Conservation (phyloP, 2,113 vertebrate genomes). For the Crotalus horridus region DNA sequence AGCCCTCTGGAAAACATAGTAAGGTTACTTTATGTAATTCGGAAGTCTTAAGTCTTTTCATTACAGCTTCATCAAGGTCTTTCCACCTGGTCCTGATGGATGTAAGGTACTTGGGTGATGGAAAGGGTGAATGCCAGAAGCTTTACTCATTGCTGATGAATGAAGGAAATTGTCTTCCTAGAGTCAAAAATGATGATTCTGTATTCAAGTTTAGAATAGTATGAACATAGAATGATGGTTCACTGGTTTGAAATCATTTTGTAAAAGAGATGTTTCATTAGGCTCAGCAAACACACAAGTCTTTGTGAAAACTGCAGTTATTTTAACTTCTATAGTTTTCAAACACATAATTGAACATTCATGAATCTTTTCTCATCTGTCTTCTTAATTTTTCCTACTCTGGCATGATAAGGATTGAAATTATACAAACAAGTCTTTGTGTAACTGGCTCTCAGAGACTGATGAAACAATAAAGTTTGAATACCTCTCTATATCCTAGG, state of each 20-base stretch:
- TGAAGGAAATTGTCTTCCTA: slow-evolving; percentile 56
- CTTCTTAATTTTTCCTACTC: neutral
- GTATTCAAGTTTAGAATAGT: slow-evolving; percentile 39
- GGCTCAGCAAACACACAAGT: slow-evolving; percentile 55
- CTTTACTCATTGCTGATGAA: slow-evolving; percentile 59
- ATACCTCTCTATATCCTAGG: neutral
- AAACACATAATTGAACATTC: slow-evolving; percentile 42
- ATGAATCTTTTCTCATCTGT: neutral
- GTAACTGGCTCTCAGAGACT: neutral
- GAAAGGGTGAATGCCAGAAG: slow-evolving; percentile 64
- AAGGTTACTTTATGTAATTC: slow-evolving; percentile 36
- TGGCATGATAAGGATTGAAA: neutral
- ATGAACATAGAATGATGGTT: slow-evolving; percentile 46
- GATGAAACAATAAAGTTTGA: neutral
- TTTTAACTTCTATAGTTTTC: slow-evolving; percentile 54
- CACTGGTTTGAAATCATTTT: slow-evolving; percentile 39
- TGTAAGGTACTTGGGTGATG: slow-evolving; percentile 58
- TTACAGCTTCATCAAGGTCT: slow-evolving; percentile 53
- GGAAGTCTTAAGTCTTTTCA: slow-evolving; percentile 60
- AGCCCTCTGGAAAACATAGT: neutral
- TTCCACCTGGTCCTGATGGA: slow-evolving; percentile 59
- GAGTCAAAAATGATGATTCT: slow-evolving; percentile 48
- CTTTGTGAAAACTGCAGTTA: slow-evolving; percentile 44
- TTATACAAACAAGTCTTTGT: neutral
- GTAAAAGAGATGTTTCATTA: neutral